These are phyloP conservation scores for Chaunax sp. DNA, from an alignment of 2,797 vertebrate species.

Conservation along the genomic window DNA sequence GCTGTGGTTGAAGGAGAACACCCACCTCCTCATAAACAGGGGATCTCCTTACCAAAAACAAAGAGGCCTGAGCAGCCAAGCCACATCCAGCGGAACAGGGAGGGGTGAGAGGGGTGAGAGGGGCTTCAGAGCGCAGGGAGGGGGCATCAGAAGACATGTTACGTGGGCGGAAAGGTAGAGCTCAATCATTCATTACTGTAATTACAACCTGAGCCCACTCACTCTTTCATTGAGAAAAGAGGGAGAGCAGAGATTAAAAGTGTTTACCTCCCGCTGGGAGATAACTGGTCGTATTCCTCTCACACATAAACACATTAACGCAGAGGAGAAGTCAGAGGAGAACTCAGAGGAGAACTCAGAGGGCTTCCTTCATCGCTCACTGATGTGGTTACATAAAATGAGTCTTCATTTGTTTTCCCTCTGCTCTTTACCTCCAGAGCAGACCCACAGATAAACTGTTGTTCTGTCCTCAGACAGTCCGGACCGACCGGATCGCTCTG, in stretches of 20 bases:
- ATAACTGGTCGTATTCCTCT: conserved; percentile 27
- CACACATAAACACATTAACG: conserved; percentile 3
- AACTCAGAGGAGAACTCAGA: too few relatives aligned
- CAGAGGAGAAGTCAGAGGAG: conserved; percentile 32
- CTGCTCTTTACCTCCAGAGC: neutral
- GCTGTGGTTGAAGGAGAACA: conserved; percentile 73
- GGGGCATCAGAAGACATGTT: conserved; percentile 58
- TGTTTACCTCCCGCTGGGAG: conserved; percentile 57
- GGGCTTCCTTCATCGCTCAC: conserved; percentile 47
- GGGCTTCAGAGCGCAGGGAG: neutral
- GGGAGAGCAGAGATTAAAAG: conserved; percentile 59
- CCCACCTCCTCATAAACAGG: conserved; percentile 79
- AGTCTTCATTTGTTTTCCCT: neutral
- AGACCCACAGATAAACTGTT: neutral
- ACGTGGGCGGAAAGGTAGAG: conserved; percentile 74
- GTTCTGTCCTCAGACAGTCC: neutral
- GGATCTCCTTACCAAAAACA: conserved; percentile 82
- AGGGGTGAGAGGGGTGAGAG: conserved; percentile 26
- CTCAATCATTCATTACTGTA: conserved; percentile 83
- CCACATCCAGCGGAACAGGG: conserved; percentile 72
- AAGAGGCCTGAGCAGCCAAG: conserved; percentile 67
- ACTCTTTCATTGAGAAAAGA: conserved; percentile 77
- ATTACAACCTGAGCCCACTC: conserved; percentile 81
- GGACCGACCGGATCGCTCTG: neutral
- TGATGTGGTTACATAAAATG: conserved; percentile 60